phyloP scores from a whole-genome alignment of 1,140 invertebrate species.

The Bactericera cockerelli region DNA sequence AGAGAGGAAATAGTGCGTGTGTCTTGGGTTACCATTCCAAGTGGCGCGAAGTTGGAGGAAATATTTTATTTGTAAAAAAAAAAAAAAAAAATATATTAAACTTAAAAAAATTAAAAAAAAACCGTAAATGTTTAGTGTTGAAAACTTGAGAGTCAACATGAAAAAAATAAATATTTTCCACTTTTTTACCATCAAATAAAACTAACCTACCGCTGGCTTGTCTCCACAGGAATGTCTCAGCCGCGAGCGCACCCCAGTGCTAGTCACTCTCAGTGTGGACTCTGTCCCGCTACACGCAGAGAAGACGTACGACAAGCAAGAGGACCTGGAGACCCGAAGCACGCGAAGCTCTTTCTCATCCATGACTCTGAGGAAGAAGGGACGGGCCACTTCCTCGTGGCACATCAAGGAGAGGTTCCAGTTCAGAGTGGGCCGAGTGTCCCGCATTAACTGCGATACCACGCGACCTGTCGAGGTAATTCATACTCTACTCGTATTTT shows the following conservation, averaged over 20 bases:
- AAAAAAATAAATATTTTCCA: too few species aligned
- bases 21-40: too few species aligned
- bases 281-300: conserved; percentile 40
- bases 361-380: conserved; percentile 41
- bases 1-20: too few species aligned
- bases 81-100: too few species aligned
- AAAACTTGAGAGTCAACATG: too few species aligned
- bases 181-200: too few species aligned
- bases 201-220: too few species aligned
- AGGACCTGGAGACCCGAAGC: conserved; percentile 29
- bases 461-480: conserved; percentile 49
- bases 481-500: not conserved
- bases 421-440: conserved; percentile 49
- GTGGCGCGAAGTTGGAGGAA: too few species aligned
- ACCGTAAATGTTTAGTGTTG: too few species aligned
- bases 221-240: conserved; percentile 45
- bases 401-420: conserved; percentile 51
- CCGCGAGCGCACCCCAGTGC: conserved; percentile 43
- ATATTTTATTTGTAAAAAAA: too few species aligned
- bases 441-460: conserved; percentile 60
- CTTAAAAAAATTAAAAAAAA: too few species aligned
- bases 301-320: conserved; percentile 35
- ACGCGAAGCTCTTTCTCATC: conserved; percentile 41
- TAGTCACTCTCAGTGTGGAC: conserved; percentile 46
- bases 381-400: conserved; percentile 51